Evolutionary conservation across 1,140 invertebrate species (phyloP), one percentile per base, ranked within the genome.

Genomic region (Zaprionus gabonicus): DNA sequence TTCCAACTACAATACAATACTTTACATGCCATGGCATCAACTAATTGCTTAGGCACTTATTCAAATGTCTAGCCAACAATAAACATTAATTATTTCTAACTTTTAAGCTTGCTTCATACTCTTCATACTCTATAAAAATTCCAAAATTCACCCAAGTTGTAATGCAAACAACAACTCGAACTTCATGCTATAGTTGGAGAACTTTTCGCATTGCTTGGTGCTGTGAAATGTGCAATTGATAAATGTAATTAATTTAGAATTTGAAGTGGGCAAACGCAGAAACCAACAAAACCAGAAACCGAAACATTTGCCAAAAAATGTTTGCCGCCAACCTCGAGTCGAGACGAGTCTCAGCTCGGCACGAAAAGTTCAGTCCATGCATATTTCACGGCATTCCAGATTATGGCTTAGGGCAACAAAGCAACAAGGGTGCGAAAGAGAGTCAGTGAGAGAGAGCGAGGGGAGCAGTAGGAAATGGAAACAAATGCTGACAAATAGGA

Each of bases 401-500:
- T 69, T 74, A 74, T 49, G 71, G 66, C 55, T 74, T 74, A 74
- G 68, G 51, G 57, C 53, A 51, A 53, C n/a, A 46, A 46, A 46
- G 41, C 27, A 44, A 34, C 28, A 59, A 71, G 63, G 63, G 41
- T 60, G 44, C 4, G 17, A 25, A 15, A 9, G 46, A 15, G 25
- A 28, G n/a, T 12, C 28, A 4, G 20, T 1, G 9, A 62, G 12
- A 10, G 13, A 3, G 20, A 27, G 12, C 5, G 25, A 23, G 36
- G 36, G n/a, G 9, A 34, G 31, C 20, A 20, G 31, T 34, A 34
- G 31, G 31, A 34, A 34, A 9, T 57, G 36, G 20, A 63, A 71
- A 71, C 36, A 71, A 76, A 76, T 71, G 55, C 73, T 71, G 62
- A 76, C 69, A 76, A 76, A 76, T 76, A 71, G 60, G 55, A 58